phyloP scores from a whole-genome alignment of 2,113 vertebrate species.

The Fukomys damarensis region DNA sequence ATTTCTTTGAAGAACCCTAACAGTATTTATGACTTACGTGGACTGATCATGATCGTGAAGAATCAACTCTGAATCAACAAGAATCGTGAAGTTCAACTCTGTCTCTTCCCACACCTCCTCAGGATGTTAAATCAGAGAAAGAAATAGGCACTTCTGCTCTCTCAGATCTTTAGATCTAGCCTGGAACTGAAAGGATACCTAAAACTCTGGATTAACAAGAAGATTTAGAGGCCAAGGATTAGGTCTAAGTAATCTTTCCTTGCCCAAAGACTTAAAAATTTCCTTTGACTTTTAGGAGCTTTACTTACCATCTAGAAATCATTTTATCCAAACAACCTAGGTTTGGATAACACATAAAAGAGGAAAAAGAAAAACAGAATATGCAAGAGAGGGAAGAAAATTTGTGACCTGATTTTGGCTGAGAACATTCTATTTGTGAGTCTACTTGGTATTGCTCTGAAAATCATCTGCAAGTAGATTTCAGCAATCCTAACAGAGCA shows the following conservation, averaged over 20 bases:
- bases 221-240: neutral
- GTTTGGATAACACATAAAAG: neutral
- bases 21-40: neutral
- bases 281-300: slow-evolving; percentile 12
- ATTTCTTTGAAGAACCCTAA: neutral
- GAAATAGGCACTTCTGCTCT: neutral
- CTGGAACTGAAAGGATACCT: neutral
- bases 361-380: neutral
- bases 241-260: neutral
- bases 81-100: neutral
- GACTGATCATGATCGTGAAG: neutral
- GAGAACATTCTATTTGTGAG: slow-evolving; percentile 36
- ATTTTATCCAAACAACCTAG: neutral
- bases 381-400: neutral
- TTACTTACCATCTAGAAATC: neutral
- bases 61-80: no score
- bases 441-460: slow-evolving; percentile 15
- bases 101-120: neutral
- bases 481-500: neutral
- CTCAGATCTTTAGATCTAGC: neutral
- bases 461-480: slow-evolving; percentile 43
- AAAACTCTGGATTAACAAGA: neutral
- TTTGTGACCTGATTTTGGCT: neutral
- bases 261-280: neutral
- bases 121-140: neutral